phyloP scores from a whole-genome alignment of 1,140 invertebrate genomes.

The Diorhabda sublineata region DNA sequence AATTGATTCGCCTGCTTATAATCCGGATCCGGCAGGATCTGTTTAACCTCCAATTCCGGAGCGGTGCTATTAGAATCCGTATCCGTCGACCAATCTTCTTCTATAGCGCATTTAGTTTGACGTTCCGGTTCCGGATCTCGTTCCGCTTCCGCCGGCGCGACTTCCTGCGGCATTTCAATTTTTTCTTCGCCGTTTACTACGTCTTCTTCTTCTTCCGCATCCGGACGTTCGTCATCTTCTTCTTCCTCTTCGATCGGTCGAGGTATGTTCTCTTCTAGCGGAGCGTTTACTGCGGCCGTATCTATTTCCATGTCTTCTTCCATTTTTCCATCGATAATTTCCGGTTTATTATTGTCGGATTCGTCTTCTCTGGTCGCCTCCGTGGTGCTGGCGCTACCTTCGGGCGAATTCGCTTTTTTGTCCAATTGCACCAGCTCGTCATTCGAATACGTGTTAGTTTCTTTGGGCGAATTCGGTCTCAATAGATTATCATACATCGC shows the following conservation, averaged over 20 bases:
- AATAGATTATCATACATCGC: slow-evolving; percentile 45
- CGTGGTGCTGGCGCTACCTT: not conserved
- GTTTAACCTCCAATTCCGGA: slow-evolving; percentile 31
- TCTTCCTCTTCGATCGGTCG: slow-evolving; percentile 7
- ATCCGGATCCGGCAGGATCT: slow-evolving; percentile 18
- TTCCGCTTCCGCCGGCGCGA: slow-evolving; percentile 16
- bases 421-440: not conserved
- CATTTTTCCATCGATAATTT: not conserved
- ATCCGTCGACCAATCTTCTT: slow-evolving; percentile 38
- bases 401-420: not conserved
- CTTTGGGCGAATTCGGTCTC: slow-evolving; percentile 34
- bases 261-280: slow-evolving; percentile 3
- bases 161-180: not conserved
- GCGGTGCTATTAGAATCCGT: slow-evolving; percentile 34
- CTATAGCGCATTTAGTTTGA: slow-evolving; percentile 20
- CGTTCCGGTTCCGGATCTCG: slow-evolving; percentile 10
- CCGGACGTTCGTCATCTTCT: slow-evolving; percentile 8
- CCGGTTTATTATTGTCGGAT: slow-evolving; percentile 11
- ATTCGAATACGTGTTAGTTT: slow-evolving; percentile 30
- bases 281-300: not conserved
- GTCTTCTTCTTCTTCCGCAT: slow-evolving; percentile 9
- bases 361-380: slow-evolving; percentile 18
- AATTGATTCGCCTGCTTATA: slow-evolving; percentile 18
- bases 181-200: slow-evolving; percentile 3
- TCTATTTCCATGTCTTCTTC: slow-evolving; percentile 4